phyloP scores from a whole-genome alignment of 2,113 vertebrate species.

The Narcine bancroftii region DNA sequence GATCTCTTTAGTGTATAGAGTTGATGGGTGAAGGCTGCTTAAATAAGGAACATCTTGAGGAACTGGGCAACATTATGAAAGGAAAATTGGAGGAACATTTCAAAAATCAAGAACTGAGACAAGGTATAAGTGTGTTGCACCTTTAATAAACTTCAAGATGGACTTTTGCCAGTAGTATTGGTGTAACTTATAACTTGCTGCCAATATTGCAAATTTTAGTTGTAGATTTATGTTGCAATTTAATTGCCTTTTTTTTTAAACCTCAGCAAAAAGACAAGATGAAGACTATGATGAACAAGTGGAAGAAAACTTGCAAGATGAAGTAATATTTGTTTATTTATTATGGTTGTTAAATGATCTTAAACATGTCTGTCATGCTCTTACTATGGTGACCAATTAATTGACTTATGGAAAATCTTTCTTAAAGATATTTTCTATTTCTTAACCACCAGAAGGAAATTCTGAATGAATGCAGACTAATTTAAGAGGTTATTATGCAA shows the following conservation, averaged over 20 bases:
- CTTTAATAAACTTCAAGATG: background rate
- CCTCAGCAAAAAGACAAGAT: conserved; percentile 87
- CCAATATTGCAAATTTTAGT: background rate
- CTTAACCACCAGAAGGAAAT: background rate
- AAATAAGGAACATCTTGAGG: conserved; percentile 93
- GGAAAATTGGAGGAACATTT: conserved; percentile 96
- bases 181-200: background rate
- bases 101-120: conserved; percentile 94
- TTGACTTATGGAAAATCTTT: background rate
- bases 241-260: conserved; percentile 43
- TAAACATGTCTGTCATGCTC: background rate
- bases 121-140: conserved; percentile 59
- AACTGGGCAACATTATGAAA: conserved; percentile 87
- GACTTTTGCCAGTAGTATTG: background rate
- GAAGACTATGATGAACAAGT: conserved; percentile 98
- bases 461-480: background rate
- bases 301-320: conserved; percentile 91
- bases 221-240: conserved; percentile 39
- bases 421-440: background rate
- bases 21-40: conserved; percentile 96
- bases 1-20: conserved; percentile 72
- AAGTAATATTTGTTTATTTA: conserved; percentile 56
- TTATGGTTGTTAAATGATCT: background rate
- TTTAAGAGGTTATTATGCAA: background rate
- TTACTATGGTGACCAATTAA: background rate